phyloP scores from a whole-genome alignment of 2,888 invertebrate species.

The Pseudococcus longispinus region DNA sequence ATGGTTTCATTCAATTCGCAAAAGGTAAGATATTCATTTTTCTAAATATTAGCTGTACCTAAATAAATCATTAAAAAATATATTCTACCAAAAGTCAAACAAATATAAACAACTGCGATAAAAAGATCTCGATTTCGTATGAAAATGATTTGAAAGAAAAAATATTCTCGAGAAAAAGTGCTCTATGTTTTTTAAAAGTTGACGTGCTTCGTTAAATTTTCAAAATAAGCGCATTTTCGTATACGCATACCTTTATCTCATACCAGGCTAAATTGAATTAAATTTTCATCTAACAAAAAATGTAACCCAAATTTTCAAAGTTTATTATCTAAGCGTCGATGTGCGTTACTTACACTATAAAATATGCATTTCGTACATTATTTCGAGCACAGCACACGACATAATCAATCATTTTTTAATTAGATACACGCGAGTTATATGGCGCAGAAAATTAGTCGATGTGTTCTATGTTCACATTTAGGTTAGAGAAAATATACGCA shows the following conservation, averaged over 20 bases:
- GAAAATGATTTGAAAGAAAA: no score
- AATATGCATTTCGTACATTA: not conserved
- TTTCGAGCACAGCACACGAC: not conserved
- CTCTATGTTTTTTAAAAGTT: not conserved
- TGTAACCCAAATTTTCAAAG: not conserved
- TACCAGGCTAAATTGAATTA: not conserved
- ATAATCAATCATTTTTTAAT: constrained; percentile 11
- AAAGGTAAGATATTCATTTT: constrained; percentile 66
- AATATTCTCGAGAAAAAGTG: no score
- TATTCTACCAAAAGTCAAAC: no score
- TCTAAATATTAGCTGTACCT: no score
- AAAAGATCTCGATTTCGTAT: no score
- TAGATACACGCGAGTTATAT: not conserved
- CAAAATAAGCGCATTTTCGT: not conserved
- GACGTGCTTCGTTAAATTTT: no score
- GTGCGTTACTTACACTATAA: not conserved
- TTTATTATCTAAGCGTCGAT: not conserved
- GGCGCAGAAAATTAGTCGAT: not conserved
- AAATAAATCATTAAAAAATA: no score
- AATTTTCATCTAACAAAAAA: not conserved
- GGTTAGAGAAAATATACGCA: not conserved
- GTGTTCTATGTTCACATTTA: not conserved
- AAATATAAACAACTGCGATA: no score
- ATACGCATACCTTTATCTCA: not conserved
- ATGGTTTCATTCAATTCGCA: constrained; percentile 70